These are phyloP conservation scores for Germaria angustata DNA, from an alignment of 2,888 invertebrate species.

Conservation along the genomic window DNA sequence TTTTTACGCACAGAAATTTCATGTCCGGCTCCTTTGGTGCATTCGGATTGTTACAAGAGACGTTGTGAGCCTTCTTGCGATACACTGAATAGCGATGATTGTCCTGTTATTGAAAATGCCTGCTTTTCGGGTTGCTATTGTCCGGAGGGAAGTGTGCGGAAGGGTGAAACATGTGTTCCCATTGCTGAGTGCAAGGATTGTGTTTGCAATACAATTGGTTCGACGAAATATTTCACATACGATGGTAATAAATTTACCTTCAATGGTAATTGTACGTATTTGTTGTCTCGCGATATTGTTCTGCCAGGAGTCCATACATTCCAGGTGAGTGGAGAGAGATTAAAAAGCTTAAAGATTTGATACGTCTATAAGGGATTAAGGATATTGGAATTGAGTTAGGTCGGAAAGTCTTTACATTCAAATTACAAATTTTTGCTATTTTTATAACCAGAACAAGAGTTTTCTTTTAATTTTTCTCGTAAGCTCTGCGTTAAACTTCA, in stretches of 20 bases:
- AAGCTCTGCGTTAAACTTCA: too few relatives aligned
- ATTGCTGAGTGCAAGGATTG: constrained; percentile 89
- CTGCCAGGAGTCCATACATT: constrained; percentile 80
- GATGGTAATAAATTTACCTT: constrained; percentile 90
- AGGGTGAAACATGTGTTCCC: constrained; percentile 85
- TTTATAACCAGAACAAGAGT: too few relatives aligned
- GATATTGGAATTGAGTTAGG: not conserved
- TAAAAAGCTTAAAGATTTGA: not conserved
- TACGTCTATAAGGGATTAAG: not conserved
- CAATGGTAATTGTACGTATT: constrained; percentile 91
- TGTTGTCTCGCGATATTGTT: constrained; percentile 85
- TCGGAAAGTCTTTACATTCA: not conserved
- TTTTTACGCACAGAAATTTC: constrained; percentile 82
- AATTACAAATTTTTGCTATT: too few relatives aligned
- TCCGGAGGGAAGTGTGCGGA: constrained; percentile 86
- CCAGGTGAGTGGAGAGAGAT: constrained; percentile 71
- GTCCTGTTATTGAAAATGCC: constrained; percentile 84
- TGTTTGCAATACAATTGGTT: constrained; percentile 87
- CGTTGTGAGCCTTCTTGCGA: constrained; percentile 90
- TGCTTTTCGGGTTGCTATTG: constrained; percentile 93
- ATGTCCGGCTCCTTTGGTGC: constrained; percentile 88
- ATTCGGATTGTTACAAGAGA: constrained; percentile 89
- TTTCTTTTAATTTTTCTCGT: too few relatives aligned
- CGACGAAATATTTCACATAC: constrained; percentile 90
- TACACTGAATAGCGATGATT: constrained; percentile 82